These are phyloP conservation scores for Vandiemenella viatica DNA, from an alignment of 2,888 invertebrate species.

Conservation along the genomic window DNA sequence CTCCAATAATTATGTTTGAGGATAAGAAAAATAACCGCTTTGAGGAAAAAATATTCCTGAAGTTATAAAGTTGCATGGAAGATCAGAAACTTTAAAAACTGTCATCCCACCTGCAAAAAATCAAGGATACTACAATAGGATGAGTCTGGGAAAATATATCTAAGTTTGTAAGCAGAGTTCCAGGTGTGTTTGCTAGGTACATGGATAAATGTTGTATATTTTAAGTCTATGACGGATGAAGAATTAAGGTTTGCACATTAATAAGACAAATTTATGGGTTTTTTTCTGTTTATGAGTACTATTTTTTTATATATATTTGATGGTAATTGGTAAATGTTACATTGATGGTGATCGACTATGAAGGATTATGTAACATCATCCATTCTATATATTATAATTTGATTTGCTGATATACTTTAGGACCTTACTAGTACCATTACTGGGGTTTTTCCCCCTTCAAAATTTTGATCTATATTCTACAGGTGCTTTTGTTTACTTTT, in stretches of 20 bases:
- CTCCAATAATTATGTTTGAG: too few relatives aligned
- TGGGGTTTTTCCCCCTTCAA: too few relatives aligned
- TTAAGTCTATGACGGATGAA: conserved; percentile 48
- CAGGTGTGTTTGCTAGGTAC: conserved; percentile 3
- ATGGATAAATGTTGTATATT: conserved; percentile 29
- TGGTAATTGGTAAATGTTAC: background rate
- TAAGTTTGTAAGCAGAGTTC: background rate
- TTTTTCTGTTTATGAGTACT: background rate
- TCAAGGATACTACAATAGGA: too few relatives aligned
- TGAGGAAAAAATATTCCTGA: too few relatives aligned
- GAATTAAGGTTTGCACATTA: conserved; percentile 43
- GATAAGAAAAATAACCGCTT: too few relatives aligned
- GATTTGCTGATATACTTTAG: background rate
- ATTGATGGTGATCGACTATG: background rate
- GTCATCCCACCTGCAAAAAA: too few relatives aligned
- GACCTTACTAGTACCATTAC: background rate
- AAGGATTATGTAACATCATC: background rate
- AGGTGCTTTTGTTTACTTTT: too few relatives aligned
- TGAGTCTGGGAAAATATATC: too few relatives aligned
- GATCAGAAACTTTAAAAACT: too few relatives aligned
- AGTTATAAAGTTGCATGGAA: too few relatives aligned
- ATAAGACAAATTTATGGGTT: background rate
- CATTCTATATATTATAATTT: background rate
- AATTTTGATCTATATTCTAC: too few relatives aligned
- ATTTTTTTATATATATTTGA: background rate